Conservation (phyloP, 1,140 invertebrate genomes). For the Pseudomyrmex gracilis region DNA sequence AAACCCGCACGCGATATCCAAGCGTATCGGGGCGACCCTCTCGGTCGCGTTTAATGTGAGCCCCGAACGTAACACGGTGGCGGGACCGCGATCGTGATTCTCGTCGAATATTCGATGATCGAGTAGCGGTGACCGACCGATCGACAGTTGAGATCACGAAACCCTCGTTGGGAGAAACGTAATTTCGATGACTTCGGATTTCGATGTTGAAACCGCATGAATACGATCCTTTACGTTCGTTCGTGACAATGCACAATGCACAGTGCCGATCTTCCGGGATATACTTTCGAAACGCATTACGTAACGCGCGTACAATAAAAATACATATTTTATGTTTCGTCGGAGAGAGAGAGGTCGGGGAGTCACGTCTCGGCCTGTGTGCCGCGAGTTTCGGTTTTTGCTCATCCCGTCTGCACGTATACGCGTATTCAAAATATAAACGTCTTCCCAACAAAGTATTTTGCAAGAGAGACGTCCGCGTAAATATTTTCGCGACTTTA, state of each 20-base stretch:
- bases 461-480: too few species aligned
- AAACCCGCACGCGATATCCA: slow-evolving; percentile 80
- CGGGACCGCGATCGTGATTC: neutral
- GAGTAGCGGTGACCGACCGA: neutral
- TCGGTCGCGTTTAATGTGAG: slow-evolving; percentile 35
- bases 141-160: neutral
- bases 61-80: slow-evolving; percentile 56
- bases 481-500: too few species aligned
- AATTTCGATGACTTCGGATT: slow-evolving; percentile 5
- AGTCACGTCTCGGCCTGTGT: too few species aligned
- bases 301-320: slow-evolving; percentile 17
- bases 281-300: slow-evolving; percentile 24
- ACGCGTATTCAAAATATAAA: neutral
- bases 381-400: neutral
- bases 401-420: neutral
- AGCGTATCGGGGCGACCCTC: slow-evolving; percentile 20
- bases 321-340: neutral
- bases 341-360: too few species aligned
- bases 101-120: neutral
- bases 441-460: too few species aligned
- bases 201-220: neutral
- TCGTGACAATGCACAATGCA: slow-evolving; percentile 23
- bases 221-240: neutral
- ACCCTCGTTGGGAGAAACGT: neutral
- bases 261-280: slow-evolving; percentile 9